Evolutionary conservation across 2,797 vertebrate species (phyloP).

Genomic region (Myiothlypis chrysogaster): DNA sequence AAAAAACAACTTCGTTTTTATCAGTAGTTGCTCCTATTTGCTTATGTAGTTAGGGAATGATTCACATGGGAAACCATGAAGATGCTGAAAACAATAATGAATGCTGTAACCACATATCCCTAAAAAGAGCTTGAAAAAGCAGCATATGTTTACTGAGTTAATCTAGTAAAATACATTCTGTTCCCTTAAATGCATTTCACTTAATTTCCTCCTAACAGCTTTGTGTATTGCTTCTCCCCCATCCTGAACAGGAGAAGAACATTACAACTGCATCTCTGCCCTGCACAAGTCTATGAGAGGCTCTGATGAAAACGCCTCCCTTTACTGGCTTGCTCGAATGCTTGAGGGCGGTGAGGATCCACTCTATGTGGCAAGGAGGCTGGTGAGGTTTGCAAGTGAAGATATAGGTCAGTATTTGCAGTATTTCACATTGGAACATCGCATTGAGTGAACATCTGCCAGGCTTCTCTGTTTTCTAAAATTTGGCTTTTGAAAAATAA

Average conservation of each 20-base stretch:
- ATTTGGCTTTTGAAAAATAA: background rate
- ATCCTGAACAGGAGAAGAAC: conserved; percentile 80
- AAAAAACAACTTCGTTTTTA: background rate
- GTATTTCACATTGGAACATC: background rate
- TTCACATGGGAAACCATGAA: background rate
- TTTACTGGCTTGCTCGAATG: conserved; percentile 98
- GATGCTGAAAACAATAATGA: background rate
- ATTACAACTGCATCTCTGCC: conserved; percentile 97
- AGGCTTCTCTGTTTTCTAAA: background rate
- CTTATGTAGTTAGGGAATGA: background rate
- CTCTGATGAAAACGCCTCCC: conserved; percentile 89
- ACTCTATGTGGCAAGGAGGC: conserved; percentile 90
- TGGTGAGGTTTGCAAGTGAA: conserved; percentile 95
- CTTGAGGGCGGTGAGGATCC: conserved; percentile 96
- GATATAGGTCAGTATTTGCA: conserved; percentile 85
- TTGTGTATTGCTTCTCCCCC: background rate
- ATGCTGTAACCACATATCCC: accelerated
- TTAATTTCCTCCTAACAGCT: background rate
- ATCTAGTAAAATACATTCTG: background rate
- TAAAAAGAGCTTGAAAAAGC: background rate
- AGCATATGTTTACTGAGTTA: background rate
- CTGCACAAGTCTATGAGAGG: conserved; percentile 97
- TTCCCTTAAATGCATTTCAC: background rate
- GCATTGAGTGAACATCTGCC: background rate
- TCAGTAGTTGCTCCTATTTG: background rate